Base-by-base conservation (phyloP, 2,888 invertebrate genomes). In the Craniophora ligustri region DNA sequence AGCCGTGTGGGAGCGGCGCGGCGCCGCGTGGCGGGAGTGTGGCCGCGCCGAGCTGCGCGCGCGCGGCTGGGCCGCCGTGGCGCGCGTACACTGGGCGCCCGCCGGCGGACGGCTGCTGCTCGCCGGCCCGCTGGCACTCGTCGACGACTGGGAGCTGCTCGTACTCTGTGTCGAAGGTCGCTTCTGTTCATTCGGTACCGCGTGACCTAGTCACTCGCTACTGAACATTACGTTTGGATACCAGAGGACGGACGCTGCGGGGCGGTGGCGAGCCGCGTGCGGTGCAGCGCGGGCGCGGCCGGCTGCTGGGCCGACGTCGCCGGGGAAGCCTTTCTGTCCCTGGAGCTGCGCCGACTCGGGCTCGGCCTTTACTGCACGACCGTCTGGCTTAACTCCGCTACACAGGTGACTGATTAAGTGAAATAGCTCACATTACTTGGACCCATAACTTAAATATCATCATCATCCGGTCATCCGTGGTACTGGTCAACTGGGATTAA, bases 371-470 rank as follows among this genome's bases (percentile, higher is more conserved):
- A 81, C 48, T 61, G 72, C 72, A 87, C 90, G 67, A 82, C 86
- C 13, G 82, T 91, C 28, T 85, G 88, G 85, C 82, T 88, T 31
- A 87, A 86, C 61, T 76, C 89, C 14, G 85, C 87, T 42, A 78
- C 85, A 2, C 91, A 90, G 82, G 90, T 88, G 36, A 21, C 2
- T 4, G 31, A 7, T n/a, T n/a, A n/a, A n/a, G n/a, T n/a, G n/a
- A n/a, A n/a, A n/a, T n/a, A n/a, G n/a, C n/a, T n/a, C n/a, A n/a
- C n/a, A n/a, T n/a, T n/a, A n/a, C n/a, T n/a, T n/a, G n/a, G n/a
- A n/a, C n/a, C n/a, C n/a, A n/a, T n/a, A n/a, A n/a, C n/a, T n/a
- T n/a, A n/a, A n/a, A n/a, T n/a, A n/a, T n/a, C n/a, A n/a, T n/a
- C n/a, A n/a, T n/a, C n/a, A n/a, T n/a, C n/a, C n/a, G n/a, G n/a